Percentiles rank a stretch among this genome's conserved stretches.
Conservation (phyloP, 2,888 invertebrate species). For the Drosophila pseudotalamancana region DNA sequence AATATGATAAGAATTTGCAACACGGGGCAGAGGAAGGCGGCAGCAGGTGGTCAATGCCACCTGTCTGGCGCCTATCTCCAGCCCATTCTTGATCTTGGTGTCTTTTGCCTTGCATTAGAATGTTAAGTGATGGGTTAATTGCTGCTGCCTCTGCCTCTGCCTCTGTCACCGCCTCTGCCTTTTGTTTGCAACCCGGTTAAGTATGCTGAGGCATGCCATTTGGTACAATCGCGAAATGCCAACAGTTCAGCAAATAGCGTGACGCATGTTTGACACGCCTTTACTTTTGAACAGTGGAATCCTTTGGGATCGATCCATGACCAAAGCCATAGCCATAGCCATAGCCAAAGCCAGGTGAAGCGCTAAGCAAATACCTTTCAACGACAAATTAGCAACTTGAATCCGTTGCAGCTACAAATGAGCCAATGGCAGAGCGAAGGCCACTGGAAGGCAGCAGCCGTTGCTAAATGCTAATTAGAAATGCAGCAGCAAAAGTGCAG, state of each 20-base stretch:
- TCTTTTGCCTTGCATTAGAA: conserved; percentile 58
- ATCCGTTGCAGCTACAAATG: conserved; percentile 45
- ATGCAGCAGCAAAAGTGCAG: conserved; percentile 45
- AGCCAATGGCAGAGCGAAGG: conserved; percentile 41
- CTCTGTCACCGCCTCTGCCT: too few species aligned
- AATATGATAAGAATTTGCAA: conserved; percentile 33
- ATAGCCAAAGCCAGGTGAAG: conserved; percentile 6
- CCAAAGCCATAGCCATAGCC: too few species aligned
- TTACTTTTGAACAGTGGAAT: conserved; percentile 3
- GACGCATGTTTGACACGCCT: conserved; percentile 9
- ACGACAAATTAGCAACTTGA: conserved; percentile 48
- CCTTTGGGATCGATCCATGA: too few species aligned
- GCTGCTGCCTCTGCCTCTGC: conserved; percentile 24
- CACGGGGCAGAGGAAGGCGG: conserved; percentile 5
- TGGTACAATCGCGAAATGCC: conserved; percentile 6
- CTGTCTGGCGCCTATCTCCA: too few species aligned
- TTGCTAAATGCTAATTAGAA: conserved; percentile 76
- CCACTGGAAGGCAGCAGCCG: conserved; percentile 39
- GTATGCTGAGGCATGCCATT: conserved; percentile 16
- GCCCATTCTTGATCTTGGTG: conserved; percentile 10
- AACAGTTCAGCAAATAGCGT: too few species aligned
- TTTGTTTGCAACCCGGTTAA: too few species aligned
- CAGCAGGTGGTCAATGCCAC: too few species aligned
- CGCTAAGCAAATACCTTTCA: conserved; percentile 38
- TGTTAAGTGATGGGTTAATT: conserved; percentile 77